Conservation (phyloP, 2,797 vertebrate species). For the Triplophysa yarkandensis region DNA sequence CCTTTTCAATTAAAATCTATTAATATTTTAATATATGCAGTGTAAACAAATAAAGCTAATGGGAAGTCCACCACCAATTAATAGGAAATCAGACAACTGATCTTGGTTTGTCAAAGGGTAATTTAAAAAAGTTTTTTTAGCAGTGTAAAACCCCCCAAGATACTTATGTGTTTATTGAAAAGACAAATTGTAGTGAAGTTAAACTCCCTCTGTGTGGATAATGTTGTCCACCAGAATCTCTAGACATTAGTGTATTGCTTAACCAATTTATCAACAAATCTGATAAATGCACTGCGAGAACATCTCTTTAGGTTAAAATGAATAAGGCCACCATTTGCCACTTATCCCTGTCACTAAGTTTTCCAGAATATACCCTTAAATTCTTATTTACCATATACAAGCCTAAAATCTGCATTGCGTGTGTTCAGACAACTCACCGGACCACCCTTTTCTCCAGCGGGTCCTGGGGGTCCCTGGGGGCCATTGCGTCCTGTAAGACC, state of each 20-base stretch:
- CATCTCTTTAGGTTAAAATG: neutral
- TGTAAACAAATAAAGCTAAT: slow-evolving; percentile 5
- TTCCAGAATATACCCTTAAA: neutral
- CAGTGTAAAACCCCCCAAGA: neutral
- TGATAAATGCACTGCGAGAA: neutral
- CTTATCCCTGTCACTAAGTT: neutral
- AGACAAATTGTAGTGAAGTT: slow-evolving; percentile 4
- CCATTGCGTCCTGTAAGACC: slow-evolving; percentile 93
- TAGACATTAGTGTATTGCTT: slow-evolving; percentile 2
- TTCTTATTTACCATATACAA: neutral
- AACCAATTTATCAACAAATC: neutral
- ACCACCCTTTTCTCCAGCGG: slow-evolving; percentile 94
- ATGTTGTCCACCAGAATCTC: neutral
- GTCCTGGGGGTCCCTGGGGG: slow-evolving; percentile 94
- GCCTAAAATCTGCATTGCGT: neutral
- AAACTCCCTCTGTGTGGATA: slow-evolving; percentile 1
- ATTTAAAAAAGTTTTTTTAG: slow-evolving; percentile 17
- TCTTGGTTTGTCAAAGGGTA: neutral
- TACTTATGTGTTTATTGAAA: slow-evolving; percentile 34
- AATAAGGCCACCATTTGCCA: neutral
- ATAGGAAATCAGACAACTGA: slow-evolving; percentile 15
- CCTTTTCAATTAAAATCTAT: neutral
- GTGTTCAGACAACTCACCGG: slow-evolving; percentile 81
- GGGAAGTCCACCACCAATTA: neutral
- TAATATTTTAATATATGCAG: slow-evolving; percentile 22